These are phyloP conservation scores for Erebia aethiops DNA, from an alignment of 2,888 invertebrate species.

Conservation along the genomic window DNA sequence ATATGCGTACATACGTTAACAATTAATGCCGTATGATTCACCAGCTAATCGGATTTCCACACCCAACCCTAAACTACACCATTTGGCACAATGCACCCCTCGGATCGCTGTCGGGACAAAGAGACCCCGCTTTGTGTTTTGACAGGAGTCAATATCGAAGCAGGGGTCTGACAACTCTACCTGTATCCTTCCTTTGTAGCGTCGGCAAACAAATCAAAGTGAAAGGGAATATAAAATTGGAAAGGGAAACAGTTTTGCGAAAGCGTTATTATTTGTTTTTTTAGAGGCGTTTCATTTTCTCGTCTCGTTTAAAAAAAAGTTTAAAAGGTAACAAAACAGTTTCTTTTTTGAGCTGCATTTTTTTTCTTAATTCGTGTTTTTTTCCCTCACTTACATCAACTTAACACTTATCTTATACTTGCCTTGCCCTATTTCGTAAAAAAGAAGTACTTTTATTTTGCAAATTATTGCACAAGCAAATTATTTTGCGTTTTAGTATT, in stretches of 20 bases:
- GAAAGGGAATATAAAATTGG: neutral
- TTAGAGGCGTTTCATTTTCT: neutral
- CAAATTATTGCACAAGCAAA: too few species aligned
- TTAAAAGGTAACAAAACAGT: too few species aligned
- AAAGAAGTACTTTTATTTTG: too few species aligned
- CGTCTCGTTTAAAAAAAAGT: neutral
- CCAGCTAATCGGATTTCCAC: conserved; percentile 57
- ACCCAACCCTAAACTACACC: conserved; percentile 53
- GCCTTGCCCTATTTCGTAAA: too few species aligned
- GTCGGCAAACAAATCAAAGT: conserved; percentile 8
- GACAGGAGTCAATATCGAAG: conserved; percentile 75
- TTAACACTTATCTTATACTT: too few species aligned
- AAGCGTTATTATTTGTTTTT: neutral
- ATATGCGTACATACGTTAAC: conserved; percentile 14
- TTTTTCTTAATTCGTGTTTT: too few species aligned
- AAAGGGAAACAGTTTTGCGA: neutral
- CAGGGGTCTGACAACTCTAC: conserved; percentile 63
- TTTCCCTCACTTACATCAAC: too few species aligned
- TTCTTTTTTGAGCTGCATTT: too few species aligned
- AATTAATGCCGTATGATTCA: conserved; percentile 38
- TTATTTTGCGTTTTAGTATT: too few species aligned
- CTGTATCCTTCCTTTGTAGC: conserved; percentile 44
- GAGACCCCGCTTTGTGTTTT: conserved; percentile 63
- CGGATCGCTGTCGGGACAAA: conserved; percentile 67
- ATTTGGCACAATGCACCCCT: conserved; percentile 45